Conservation (phyloP, 2,113 vertebrate species). For the Rhinolophus sinicus region DNA sequence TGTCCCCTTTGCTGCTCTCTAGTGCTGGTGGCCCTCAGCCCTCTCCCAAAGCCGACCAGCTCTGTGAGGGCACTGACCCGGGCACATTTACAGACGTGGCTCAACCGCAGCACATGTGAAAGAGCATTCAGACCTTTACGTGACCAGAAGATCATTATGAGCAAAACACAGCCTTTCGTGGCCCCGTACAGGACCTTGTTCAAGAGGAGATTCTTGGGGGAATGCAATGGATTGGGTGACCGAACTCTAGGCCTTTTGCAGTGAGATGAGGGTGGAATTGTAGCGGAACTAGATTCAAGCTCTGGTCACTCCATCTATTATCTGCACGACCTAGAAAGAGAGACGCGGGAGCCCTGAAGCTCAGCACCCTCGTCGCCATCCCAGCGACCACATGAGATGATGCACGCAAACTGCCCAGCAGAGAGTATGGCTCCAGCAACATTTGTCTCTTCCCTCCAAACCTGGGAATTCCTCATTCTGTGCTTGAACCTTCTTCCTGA, state of each 20-base stretch:
- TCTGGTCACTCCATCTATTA: neutral
- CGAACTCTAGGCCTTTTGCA: neutral
- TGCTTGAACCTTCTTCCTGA: neutral
- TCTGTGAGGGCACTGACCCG: neutral
- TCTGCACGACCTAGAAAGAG: neutral
- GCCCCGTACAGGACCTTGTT: neutral
- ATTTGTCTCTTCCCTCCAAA: fast-evolving
- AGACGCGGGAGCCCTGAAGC: fast-evolving
- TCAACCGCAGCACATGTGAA: fast-evolving
- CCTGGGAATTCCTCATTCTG: fast-evolving
- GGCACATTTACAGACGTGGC: no score
- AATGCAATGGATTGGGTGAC: no score
- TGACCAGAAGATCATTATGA: neutral
- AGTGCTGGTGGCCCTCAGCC: neutral
- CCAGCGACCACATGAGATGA: fast-evolving
- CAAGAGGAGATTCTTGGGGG: neutral
- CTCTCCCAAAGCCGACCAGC: neutral
- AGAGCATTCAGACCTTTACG: fast-evolving
- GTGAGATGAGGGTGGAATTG: neutral
- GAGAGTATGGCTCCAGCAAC: fast-evolving
- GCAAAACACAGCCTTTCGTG: neutral
- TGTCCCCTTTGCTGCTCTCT: neutral
- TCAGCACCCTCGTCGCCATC: no score
- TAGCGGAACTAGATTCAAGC: neutral
- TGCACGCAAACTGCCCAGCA: fast-evolving